phyloP scores from a whole-genome alignment of 1,140 invertebrate species.

The Meteorus sp. region DNA sequence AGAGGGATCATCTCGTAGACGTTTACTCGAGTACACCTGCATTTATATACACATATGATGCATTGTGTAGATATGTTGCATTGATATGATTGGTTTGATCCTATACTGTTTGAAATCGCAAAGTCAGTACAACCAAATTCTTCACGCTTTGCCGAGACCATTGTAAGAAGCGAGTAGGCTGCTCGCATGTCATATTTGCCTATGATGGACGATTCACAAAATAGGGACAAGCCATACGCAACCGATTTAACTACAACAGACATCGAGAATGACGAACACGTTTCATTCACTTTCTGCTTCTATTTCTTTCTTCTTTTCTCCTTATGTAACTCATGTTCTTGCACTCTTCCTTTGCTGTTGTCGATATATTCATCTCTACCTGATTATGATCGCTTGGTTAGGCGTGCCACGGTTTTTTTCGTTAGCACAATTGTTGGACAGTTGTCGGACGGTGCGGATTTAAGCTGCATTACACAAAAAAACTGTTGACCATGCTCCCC shows the following conservation, averaged over 20 bases:
- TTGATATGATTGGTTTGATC: neutral
- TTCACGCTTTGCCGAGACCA: constrained; percentile 49
- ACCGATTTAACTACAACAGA: constrained; percentile 45
- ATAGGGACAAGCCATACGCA: constrained; percentile 28
- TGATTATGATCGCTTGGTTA: constrained; percentile 52
- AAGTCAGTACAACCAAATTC: constrained; percentile 55
- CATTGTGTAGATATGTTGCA: no score
- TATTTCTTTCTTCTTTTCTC: constrained; percentile 23
- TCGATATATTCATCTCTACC: neutral
- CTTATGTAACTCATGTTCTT: constrained; percentile 41
- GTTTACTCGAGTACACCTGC: no score
- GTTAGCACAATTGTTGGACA: constrained; percentile 2
- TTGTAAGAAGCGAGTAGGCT: constrained; percentile 39
- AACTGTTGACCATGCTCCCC: no score
- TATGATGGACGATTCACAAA: constrained; percentile 57
- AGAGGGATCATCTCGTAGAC: no score
- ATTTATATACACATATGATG: no score
- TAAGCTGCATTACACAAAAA: no score
- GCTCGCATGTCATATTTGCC: constrained; percentile 59
- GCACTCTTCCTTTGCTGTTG: constrained; percentile 23
- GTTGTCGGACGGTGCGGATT: neutral
- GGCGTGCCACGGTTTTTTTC: constrained; percentile 36
- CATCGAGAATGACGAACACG: constrained; percentile 50
- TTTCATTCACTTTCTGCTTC: constrained; percentile 45
- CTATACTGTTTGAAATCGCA: constrained; percentile 51